A percentile compares a stretch with the other conserved stretches of the same genome.
phyloP scores from a whole-genome alignment of 2,113 vertebrate genomes.

The Microcebus tavaratra region DNA sequence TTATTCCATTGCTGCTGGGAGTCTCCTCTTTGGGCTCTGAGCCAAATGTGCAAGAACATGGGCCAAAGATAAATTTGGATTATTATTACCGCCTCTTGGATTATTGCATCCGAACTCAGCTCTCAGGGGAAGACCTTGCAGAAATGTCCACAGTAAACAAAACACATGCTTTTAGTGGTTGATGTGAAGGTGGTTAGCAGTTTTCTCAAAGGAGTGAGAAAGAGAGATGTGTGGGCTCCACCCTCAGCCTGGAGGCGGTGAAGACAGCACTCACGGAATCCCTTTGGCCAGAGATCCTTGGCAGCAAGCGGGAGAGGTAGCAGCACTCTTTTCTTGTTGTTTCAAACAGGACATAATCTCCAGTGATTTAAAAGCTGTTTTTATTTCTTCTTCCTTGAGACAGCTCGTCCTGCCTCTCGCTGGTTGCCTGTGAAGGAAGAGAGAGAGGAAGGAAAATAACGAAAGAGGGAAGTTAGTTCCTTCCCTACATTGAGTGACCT shows the following conservation, averaged over 20 bases:
- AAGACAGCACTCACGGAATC: background rate
- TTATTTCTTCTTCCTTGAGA: constrained; percentile 50
- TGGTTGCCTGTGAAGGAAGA: constrained; percentile 10
- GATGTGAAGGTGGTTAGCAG: background rate
- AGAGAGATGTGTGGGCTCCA: background rate
- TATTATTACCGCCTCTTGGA: background rate
- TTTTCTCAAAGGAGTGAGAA: background rate
- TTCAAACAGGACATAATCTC: constrained; percentile 53
- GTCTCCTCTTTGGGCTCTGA: no score
- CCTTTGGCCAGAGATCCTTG: background rate
- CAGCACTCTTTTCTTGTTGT: background rate
- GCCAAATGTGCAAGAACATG: background rate
- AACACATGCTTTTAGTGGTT: background rate
- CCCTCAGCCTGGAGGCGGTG: background rate
- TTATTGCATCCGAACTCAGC: rapidly evolving
- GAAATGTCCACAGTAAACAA: background rate
- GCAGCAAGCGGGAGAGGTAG: background rate
- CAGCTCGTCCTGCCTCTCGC: constrained; percentile 36
- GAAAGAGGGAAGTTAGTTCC: constrained; percentile 38
- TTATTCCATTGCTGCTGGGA: no score
- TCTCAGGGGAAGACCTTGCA: background rate
- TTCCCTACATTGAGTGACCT: background rate
- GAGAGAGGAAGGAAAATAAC: constrained; percentile 42
- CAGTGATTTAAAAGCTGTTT: constrained; percentile 49
- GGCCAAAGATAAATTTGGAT: background rate